A percentile compares a stretch with the other conserved stretches of the same genome.
Conservation (phyloP, 2,888 invertebrate genomes). For the Cordylochernes scorpioides region DNA sequence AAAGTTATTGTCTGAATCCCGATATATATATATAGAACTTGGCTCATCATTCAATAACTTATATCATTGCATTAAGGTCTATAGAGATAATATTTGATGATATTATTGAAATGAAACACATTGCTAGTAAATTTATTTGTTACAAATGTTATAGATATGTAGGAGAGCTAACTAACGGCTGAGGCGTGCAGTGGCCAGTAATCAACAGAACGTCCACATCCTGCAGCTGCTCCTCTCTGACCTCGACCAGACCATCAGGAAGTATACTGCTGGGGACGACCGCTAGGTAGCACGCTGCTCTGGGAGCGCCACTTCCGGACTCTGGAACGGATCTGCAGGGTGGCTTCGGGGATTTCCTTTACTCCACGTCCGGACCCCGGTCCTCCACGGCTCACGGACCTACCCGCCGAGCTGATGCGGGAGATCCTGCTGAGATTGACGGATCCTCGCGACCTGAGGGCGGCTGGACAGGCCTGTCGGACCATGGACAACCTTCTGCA, state of each 20-base stretch:
- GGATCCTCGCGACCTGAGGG: slow-evolving; percentile 67
- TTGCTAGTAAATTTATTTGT: too few relatives aligned
- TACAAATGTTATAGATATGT: too few relatives aligned
- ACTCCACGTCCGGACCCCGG: too few relatives aligned
- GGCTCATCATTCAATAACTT: too few relatives aligned
- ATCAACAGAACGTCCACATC: slow-evolving; percentile 59
- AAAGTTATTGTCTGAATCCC: too few relatives aligned
- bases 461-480: slow-evolving; percentile 27
- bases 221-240: slow-evolving; percentile 48
- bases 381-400: slow-evolving; percentile 52
- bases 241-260: slow-evolving; percentile 39
- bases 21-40: too few relatives aligned
- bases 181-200: slow-evolving; percentile 50
- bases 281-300: slow-evolving; percentile 62
- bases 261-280: slow-evolving; percentile 67
- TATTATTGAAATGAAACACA: too few relatives aligned
- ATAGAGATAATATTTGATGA: too few relatives aligned
- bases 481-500: slow-evolving; percentile 47
- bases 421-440: slow-evolving; percentile 64
- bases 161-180: too few relatives aligned
- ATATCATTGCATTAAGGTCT: too few relatives aligned
- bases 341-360: too few relatives aligned
- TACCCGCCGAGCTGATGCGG: slow-evolving; percentile 78
- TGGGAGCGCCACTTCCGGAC: slow-evolving; percentile 69
- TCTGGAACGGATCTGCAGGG: slow-evolving; percentile 50